Conservation (phyloP, 2,113 vertebrate species). For the Perognathus longimembris region DNA sequence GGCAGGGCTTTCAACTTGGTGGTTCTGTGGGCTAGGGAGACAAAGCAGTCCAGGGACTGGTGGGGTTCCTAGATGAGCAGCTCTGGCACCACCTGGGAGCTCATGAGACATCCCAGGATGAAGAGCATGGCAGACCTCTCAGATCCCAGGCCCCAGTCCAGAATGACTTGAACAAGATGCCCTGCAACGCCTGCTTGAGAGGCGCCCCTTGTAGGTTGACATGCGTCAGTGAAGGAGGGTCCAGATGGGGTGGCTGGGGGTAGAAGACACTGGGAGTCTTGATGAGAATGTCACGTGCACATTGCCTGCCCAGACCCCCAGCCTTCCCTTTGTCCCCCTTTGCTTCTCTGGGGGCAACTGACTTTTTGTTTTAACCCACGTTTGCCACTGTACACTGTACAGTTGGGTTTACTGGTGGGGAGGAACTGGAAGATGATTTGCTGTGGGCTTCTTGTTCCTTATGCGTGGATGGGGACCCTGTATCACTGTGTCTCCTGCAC, state of each 20-base stretch:
- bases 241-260: not conserved
- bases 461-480: not conserved
- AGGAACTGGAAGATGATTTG: not conserved
- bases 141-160: not conserved
- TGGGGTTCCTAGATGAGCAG: not conserved
- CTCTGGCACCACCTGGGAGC: not conserved
- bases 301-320: not conserved
- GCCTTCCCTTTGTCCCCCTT: accelerated
- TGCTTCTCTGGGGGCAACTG: not conserved
- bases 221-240: not conserved
- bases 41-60: not conserved
- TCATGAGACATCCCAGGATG: not conserved
- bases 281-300: not conserved
- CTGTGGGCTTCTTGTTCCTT: not conserved
- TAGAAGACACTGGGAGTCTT: not conserved
- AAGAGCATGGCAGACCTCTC: not conserved
- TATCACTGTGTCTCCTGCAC: not conserved
- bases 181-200: not conserved
- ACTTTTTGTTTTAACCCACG: not conserved
- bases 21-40: not conserved
- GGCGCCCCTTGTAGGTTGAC: not conserved
- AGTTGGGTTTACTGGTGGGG: too few species aligned
- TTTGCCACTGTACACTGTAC: not conserved
- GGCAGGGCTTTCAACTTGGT: not conserved
- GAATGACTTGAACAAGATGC: not conserved